Conservation (phyloP, 1,140 invertebrate genomes). For the Pemphigus obesinymphae region DNA sequence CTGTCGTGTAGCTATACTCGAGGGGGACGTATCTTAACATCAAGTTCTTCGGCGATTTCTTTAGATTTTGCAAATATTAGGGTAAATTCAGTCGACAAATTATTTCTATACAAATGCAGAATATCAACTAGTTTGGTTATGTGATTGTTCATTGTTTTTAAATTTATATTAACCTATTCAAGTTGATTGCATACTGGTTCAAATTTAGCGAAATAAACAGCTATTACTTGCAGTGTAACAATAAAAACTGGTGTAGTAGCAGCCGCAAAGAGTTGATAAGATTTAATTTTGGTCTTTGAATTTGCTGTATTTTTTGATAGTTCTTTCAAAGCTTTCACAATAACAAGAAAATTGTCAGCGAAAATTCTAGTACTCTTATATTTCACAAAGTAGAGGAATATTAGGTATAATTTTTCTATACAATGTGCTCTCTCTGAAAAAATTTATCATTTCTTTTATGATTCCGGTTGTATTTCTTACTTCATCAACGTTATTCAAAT, state of each 20-base stretch:
- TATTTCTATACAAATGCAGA: slow-evolving; percentile 9
- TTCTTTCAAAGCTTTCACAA: background rate
- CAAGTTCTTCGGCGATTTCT: background rate
- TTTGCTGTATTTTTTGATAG: no score
- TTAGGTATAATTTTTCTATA: background rate
- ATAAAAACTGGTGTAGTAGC: background rate
- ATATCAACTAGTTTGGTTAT: slow-evolving; percentile 21
- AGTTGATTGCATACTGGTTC: slow-evolving; percentile 8
- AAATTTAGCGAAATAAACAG: slow-evolving; percentile 8
- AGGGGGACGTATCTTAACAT: background rate
- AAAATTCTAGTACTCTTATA: no score
- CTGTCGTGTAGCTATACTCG: background rate
- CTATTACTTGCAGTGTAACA: slow-evolving; percentile 9
- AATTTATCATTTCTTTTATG: background rate
- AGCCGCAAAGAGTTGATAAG: background rate
- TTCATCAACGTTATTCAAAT: background rate
- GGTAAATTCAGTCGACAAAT: no score
- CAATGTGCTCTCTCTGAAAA: slow-evolving; percentile 5
- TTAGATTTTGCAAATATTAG: background rate
- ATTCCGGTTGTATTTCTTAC: background rate
- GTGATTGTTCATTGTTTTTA: background rate
- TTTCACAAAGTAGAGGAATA: slow-evolving; percentile 3
- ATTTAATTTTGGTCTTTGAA: slow-evolving; percentile 4
- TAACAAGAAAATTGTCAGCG: no score
- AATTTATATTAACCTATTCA: background rate